Evolutionary conservation across 2,888 invertebrate species (phyloP), one percentile per base, ranked within the genome.

Genomic region (Heteromyza rotundicornis): DNA sequence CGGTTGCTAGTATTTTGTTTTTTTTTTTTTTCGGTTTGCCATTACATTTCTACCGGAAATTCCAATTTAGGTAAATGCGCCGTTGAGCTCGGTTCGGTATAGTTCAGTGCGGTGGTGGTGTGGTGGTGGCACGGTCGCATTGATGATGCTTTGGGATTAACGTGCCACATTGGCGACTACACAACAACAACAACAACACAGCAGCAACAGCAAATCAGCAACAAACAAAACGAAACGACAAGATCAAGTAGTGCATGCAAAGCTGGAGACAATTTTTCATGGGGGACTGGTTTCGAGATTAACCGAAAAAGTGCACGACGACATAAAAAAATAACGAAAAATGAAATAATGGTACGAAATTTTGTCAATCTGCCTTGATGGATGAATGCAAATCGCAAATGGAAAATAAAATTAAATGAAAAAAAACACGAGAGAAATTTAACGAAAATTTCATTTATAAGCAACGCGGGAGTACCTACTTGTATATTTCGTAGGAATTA

Each of bases 51-150:
- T 79, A 77, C 79, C 79, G 79, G 79, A 79, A 74, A 79, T 79
- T 78, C 79, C 79, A 79, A 79, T 79, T 79, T 79, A 79, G 80
- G 79, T 78, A 79, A 79, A 79, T 79, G 74, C 79, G 77, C 69
- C 73, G 79, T 76, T 76, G 75, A 75, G 70, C 67, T 66, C 70
- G 65, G 56, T 62, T 47, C 40, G 51, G 20, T 57, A 57, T 65
- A 65, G 65, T 66, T 22, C 64, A 58, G 49, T 44, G 20, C 19
- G n/a, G 14, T 19, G 36, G n/a, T n/a, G n/a, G n/a, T n/a, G n/a
- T n/a, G n/a, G n/a, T 20, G 47, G 44, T 44, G 56, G 17, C 24
- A 44, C 40, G 44, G 56, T 40, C 16, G 36, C 54, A 51, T 55
- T 7, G 40, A 40, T 53, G 52, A 40, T 57, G 44, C 59, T 65